phyloP scores from a whole-genome alignment of 2,888 invertebrate genomes.

The Empis livida region DNA sequence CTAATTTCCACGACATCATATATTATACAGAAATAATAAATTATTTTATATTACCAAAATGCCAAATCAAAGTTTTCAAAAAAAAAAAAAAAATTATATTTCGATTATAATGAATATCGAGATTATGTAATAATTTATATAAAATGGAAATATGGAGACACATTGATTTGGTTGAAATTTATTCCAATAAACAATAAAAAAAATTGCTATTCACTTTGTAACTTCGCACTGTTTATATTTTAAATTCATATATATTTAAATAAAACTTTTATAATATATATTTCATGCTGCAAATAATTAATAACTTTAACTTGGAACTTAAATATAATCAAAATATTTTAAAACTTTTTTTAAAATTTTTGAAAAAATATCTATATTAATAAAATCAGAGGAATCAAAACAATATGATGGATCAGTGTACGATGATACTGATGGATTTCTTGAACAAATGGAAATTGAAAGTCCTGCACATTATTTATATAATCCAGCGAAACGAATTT shows the following conservation, averaged over 20 bases:
- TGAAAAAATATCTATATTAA: not conserved
- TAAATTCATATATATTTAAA: not conserved
- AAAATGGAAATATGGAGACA: not conserved
- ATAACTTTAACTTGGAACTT: not conserved
- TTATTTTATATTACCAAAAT: not conserved
- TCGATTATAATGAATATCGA: no score
- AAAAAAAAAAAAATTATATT: no score
- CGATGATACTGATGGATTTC: conserved; percentile 8
- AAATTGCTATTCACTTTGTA: no score
- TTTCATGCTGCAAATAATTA: conserved; percentile 13
- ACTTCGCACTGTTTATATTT: no score
- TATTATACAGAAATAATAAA: conserved; percentile 9
- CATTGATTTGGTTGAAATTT: not conserved
- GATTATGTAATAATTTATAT: no score
- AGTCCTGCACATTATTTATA: not conserved
- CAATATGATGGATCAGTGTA: conserved; percentile 13
- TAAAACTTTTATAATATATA: not conserved
- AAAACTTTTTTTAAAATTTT: not conserved
- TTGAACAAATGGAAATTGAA: conserved; percentile 3
- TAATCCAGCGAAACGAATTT: not conserved
- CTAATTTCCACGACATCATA: conserved; percentile 12
- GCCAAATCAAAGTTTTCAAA: not conserved
- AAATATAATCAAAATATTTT: not conserved
- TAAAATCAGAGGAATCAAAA: conserved; percentile 11
- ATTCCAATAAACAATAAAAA: no score